A percentile compares a stretch with the other conserved stretches of the same genome.
phyloP scores from a whole-genome alignment of 2,113 vertebrate genomes.

The Tupaia chinensis region DNA sequence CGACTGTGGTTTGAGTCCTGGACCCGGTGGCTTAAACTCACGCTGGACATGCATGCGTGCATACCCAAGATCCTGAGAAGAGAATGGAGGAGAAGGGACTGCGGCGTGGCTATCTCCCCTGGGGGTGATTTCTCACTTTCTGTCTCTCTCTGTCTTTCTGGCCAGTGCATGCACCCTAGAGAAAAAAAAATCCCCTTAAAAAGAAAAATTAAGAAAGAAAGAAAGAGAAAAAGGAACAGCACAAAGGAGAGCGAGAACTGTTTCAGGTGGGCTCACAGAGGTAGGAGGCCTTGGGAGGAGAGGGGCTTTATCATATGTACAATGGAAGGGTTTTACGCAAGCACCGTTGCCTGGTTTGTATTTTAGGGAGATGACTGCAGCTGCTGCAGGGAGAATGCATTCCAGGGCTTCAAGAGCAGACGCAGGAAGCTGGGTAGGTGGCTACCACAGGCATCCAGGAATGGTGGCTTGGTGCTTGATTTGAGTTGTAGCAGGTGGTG shows the following conservation, averaged over 20 bases:
- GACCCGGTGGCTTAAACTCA: too few relatives aligned
- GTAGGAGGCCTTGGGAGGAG: background rate
- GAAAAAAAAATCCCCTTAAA: too few relatives aligned
- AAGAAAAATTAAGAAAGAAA: too few relatives aligned
- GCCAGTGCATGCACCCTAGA: too few relatives aligned
- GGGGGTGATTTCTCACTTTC: too few relatives aligned
- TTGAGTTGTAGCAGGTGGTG: background rate
- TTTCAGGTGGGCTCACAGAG: background rate
- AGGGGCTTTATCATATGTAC: background rate
- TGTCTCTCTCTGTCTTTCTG: too few relatives aligned
- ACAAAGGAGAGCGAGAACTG: background rate
- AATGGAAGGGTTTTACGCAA: background rate
- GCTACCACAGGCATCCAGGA: background rate
- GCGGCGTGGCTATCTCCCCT: too few relatives aligned
- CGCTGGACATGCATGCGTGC: too few relatives aligned
- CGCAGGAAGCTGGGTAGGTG: background rate
- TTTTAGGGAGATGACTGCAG: background rate
- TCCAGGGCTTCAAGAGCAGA: background rate
- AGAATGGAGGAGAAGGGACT: background rate
- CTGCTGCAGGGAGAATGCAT: background rate
- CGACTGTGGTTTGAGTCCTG: too few relatives aligned
- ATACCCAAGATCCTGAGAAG: too few relatives aligned
- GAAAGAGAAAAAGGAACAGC: too few relatives aligned
- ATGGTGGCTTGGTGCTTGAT: background rate
- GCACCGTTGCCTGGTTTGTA: background rate